Base-by-base conservation (phyloP, 2,888 invertebrate species). In the Eilema sororculum region DNA sequence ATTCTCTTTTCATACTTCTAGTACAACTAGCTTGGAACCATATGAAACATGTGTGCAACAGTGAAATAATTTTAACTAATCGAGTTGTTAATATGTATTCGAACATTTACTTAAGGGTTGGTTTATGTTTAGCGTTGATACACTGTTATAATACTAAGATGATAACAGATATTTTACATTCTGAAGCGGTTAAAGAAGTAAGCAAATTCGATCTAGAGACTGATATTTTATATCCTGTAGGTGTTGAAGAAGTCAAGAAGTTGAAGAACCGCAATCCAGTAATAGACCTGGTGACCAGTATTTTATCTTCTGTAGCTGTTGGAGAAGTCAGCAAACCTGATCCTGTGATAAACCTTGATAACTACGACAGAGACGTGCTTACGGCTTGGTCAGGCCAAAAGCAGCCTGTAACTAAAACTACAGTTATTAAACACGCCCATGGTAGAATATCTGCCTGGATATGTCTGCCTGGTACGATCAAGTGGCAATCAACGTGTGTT, bases 401-500 rank as follows among this genome's bases (percentile, higher is more conserved):
- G 41, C 62, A 62, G 24, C 20, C 41, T 41, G 13, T 6, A 25
- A 20, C 3, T 16, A 25, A 3, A 30, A 16, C 25, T 10, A 37
- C 25, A 3, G 41, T 25, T 62, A 20, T 41, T 24, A 25, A 25
- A 5, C 16, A 9, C 25, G 24, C 9, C 4, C 37, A 37, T 4
- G 12, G 25, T 10, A 62, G 62, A 37, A 41, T 62, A 20, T 62
- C 62, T 16, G 41, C 10, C 4, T 62, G 62, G 62, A 62, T 62
- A 62, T 62, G 62, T 41, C 62, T 41, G 2, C 41, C 62, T 3
- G 62, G 62, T 24, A 62, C 62, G 3, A 1, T 62, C 3, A 62
- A 62, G 20, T 41, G 62, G 62, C 41, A 41, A 25, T 25, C 41
- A 20, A 62, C 62, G 25, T 62, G 62, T 25, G 24, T 62, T 62